Percentiles rank a stretch among this genome's conserved stretches.
Evolutionary conservation across 2,113 vertebrate species (phyloP).

Genomic region (Myocastor coypus): DNA sequence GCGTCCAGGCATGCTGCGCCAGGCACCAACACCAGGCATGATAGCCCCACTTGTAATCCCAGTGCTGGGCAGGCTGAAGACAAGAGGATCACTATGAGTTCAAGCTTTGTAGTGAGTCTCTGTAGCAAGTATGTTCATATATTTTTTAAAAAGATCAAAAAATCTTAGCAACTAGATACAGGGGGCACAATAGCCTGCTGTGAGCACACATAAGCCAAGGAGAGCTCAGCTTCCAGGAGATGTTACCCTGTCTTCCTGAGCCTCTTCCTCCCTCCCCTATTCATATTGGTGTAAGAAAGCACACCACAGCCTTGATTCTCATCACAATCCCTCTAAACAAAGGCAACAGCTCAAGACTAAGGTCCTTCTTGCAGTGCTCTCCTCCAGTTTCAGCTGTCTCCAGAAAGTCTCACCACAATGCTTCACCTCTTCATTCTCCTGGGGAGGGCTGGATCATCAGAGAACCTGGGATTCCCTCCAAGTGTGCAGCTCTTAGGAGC

Average conservation of each 20-base stretch:
- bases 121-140: too few relatives aligned
- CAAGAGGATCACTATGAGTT: too few relatives aligned
- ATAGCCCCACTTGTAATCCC: too few relatives aligned
- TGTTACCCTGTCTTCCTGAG: not conserved
- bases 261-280: not conserved
- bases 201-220: not conserved
- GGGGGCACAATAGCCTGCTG: not conserved
- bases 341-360: not conserved
- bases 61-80: too few relatives aligned
- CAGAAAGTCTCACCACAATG: not conserved
- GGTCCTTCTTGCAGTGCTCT: not conserved
- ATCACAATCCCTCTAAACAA: not conserved
- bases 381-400: not conserved
- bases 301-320: not conserved
- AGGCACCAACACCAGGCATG: too few relatives aligned
- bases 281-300: not conserved
- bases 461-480: slow-evolving; percentile 12
- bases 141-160: too few relatives aligned
- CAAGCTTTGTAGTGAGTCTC: too few relatives aligned
- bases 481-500: slow-evolving; percentile 50
- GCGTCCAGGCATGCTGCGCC: too few relatives aligned
- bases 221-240: not conserved
- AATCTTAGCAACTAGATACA: too few relatives aligned
- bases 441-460: not conserved
- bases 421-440: not conserved